phyloP scores from a whole-genome alignment of 2,888 invertebrate genomes.

The Pediacus dermestoides region DNA sequence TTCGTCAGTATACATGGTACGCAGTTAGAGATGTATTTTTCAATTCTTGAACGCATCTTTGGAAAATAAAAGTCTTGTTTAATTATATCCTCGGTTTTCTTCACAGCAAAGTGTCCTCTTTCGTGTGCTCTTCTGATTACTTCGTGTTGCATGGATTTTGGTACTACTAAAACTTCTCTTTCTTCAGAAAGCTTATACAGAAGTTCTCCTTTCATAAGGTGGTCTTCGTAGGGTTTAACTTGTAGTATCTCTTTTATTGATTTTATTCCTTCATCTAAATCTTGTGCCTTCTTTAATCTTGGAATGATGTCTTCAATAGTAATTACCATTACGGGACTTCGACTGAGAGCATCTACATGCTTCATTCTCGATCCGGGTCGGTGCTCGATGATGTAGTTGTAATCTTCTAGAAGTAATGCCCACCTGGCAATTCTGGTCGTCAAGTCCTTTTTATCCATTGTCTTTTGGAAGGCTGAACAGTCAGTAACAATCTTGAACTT shows the following conservation, averaged over 20 bases:
- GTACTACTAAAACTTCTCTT: slow-evolving; percentile 22
- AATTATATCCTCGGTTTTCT: slow-evolving; percentile 24
- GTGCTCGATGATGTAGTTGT: slow-evolving; percentile 28
- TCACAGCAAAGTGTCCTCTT: slow-evolving; percentile 22
- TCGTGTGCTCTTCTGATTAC: slow-evolving; percentile 19
- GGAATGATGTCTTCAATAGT: slow-evolving; percentile 11
- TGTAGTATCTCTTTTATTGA: slow-evolving; percentile 18
- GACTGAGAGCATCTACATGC: slow-evolving; percentile 18
- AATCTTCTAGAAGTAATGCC: slow-evolving; percentile 29
- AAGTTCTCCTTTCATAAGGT: slow-evolving; percentile 17
- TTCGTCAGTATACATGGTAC: slow-evolving; percentile 25
- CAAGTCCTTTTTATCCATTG: slow-evolving; percentile 36
- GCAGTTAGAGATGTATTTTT: slow-evolving; percentile 11
- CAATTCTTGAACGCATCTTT: slow-evolving; percentile 19
- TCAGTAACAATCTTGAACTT: slow-evolving; percentile 40
- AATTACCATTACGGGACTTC: slow-evolving; percentile 20
- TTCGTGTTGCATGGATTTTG: slow-evolving; percentile 19
- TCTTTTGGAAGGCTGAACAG: slow-evolving; percentile 36
- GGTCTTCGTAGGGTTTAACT: slow-evolving; percentile 18
- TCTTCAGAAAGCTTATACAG: slow-evolving; percentile 22
- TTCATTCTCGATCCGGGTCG: slow-evolving; percentile 23
- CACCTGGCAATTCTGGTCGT: slow-evolving; percentile 35
- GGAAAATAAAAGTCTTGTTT: slow-evolving; percentile 21
- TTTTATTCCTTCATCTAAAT: slow-evolving; percentile 17
- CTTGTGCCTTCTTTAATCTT: slow-evolving; percentile 17